Percentiles rank a stretch among this genome's conserved stretches.
phyloP scores from a whole-genome alignment of 2,888 invertebrate species.

The Scelioninae gen. 2 region DNA sequence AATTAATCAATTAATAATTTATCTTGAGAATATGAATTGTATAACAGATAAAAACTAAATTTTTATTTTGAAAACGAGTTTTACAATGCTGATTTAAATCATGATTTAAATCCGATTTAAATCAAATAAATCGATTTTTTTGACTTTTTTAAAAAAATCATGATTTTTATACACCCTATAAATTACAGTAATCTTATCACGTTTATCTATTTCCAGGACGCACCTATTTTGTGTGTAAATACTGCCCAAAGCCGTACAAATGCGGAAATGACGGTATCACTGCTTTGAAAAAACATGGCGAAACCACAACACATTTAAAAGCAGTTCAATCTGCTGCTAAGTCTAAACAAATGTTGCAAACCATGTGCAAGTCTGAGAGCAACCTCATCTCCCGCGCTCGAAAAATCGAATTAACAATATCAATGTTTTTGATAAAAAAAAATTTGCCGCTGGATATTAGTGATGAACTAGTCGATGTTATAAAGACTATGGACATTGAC shows the following conservation, averaged over 20 bases:
- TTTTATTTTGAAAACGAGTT: no score
- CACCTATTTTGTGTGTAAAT: conserved; percentile 24
- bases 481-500: conserved; percentile 28
- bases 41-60: no score
- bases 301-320: conserved; percentile 10
- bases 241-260: conserved; percentile 19
- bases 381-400: conserved; percentile 9
- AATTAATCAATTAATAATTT: no score
- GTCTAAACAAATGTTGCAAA: not conserved
- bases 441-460: conserved; percentile 27
- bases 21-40: no score
- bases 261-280: conserved; percentile 32
- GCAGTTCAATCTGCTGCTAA: conserved; percentile 2
- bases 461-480: conserved; percentile 21
- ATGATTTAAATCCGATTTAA: no score
- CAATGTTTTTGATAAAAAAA: conserved; percentile 27
- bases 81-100: no score
- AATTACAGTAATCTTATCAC: no score
- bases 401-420: conserved; percentile 17
- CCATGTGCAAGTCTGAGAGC: conserved; percentile 16
- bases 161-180: no score
- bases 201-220: no score
- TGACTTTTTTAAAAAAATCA: no score
- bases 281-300: conserved; percentile 14
- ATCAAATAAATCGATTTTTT: no score